These are phyloP conservation scores for Hylaea fasciaria DNA, from an alignment of 2,888 invertebrate species.

Conservation along the genomic window DNA sequence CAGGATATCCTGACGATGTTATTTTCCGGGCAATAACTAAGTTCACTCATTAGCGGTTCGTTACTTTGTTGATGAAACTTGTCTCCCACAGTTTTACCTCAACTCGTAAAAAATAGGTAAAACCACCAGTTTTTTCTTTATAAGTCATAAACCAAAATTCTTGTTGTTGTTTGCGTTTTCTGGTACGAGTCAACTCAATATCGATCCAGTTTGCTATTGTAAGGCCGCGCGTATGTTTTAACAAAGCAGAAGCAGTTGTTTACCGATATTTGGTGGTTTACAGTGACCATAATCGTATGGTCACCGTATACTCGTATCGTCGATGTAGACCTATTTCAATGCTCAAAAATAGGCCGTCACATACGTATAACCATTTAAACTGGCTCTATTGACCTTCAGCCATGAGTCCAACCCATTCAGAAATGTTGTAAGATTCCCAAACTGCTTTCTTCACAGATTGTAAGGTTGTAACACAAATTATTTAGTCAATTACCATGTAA, in stretches of 20 bases:
- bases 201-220: no score
- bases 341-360: not conserved
- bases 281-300: no score
- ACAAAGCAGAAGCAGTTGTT: no score
- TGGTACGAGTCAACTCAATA: no score
- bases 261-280: no score
- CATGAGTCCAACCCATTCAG: constrained; percentile 9
- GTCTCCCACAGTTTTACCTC: not conserved
- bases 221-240: no score
- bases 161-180: no score
- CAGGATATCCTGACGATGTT: constrained; percentile 25
- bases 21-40: constrained; percentile 19
- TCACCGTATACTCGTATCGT: no score
- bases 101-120: constrained; percentile 4
- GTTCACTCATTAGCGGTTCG: constrained; percentile 16
- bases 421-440: constrained; percentile 23
- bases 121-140: not conserved
- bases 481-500: constrained; percentile 48
- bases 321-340: not conserved
- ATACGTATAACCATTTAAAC: constrained; percentile 1
- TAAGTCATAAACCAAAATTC: no score
- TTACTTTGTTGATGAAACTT: constrained; percentile 1
- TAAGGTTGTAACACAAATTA: constrained; percentile 40
- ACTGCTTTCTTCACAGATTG: constrained; percentile 41
- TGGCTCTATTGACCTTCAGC: not conserved